A percentile compares a stretch with the other conserved stretches of the same genome.
These are phyloP conservation scores for Onychostoma macrolepis DNA, from an alignment of 2,113 vertebrate species.

Conservation along the genomic window DNA sequence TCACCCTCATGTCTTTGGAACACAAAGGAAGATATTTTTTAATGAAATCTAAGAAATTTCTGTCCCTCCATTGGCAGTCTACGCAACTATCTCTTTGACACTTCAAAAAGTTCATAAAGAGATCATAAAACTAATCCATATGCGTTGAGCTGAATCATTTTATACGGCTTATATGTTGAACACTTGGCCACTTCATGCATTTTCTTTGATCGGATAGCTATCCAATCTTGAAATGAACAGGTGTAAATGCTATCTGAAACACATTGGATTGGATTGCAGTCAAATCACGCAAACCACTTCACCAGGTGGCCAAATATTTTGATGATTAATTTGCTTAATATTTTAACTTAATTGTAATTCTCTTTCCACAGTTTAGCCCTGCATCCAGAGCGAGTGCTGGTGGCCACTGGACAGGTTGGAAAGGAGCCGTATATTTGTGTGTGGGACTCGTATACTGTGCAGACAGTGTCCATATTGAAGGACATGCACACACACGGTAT, in stretches of 20 bases:
- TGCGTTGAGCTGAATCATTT: too few relatives aligned
- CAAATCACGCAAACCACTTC: not conserved
- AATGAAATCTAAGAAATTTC: not conserved
- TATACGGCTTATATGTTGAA: too few relatives aligned
- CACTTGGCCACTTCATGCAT: too few relatives aligned
- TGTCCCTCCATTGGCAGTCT: not conserved
- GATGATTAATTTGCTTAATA: not conserved
- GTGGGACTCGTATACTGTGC: constrained; percentile 96
- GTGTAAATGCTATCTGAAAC: not conserved
- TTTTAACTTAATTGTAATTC: not conserved
- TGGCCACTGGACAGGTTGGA: constrained; percentile 98
- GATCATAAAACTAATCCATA: too few relatives aligned
- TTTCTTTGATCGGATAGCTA: too few relatives aligned
- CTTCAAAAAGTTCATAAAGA: not conserved
- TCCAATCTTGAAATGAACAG: too few relatives aligned
- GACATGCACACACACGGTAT: constrained; percentile 94
- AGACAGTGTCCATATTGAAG: constrained; percentile 93
- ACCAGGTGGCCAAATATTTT: not conserved
- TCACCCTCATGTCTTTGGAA: too few relatives aligned
- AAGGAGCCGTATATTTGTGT: constrained; percentile 97
- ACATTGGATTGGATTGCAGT: not conserved
- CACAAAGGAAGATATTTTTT: not conserved
- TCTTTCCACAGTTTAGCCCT: constrained; percentile 86
- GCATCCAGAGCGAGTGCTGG: constrained; percentile 93
- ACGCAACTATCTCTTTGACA: too few relatives aligned